phyloP scores from a whole-genome alignment of 2,797 vertebrate species.

The Karalla daura region DNA sequence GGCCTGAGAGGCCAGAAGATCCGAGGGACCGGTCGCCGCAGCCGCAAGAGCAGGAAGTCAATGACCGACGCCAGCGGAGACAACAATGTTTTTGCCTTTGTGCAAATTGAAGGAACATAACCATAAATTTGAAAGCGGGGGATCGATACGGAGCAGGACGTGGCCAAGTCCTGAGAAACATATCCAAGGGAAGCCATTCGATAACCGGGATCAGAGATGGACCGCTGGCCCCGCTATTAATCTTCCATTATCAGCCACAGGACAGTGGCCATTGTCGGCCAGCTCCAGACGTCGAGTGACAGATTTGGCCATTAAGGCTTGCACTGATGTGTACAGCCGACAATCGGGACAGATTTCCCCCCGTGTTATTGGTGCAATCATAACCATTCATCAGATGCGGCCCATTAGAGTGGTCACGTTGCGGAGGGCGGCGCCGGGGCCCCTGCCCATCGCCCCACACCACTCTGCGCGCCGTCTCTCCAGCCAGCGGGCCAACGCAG shows the following conservation, averaged over 20 bases:
- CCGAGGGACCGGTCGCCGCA: slow-evolving; percentile 40
- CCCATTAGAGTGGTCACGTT: slow-evolving; percentile 71
- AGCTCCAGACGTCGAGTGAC: slow-evolving; percentile 53
- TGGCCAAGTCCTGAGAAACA: slow-evolving; percentile 66
- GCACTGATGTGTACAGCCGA: slow-evolving; percentile 52
- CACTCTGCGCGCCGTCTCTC: slow-evolving; percentile 54
- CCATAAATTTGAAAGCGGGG: slow-evolving; percentile 74
- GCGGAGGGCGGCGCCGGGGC: slow-evolving; percentile 56
- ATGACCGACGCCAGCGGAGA: slow-evolving; percentile 64
- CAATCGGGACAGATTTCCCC: slow-evolving; percentile 65
- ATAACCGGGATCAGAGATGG: slow-evolving; percentile 70
- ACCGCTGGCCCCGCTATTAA: slow-evolving; percentile 63
- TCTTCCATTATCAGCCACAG: slow-evolving; percentile 66
- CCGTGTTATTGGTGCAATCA: slow-evolving; percentile 65
- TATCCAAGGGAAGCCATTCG: slow-evolving; percentile 75
- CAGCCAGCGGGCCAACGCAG: slow-evolving; percentile 49
- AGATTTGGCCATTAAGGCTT: slow-evolving; percentile 64
- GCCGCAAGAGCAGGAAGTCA: slow-evolving; percentile 63
- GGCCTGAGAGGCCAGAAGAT: slow-evolving; percentile 29
- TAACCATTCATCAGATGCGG: slow-evolving; percentile 66
- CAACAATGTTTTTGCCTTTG: slow-evolving; percentile 74
- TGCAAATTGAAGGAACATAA: slow-evolving; percentile 81
- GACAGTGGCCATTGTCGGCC: slow-evolving; percentile 38
- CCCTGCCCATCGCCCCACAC: slow-evolving; percentile 48
- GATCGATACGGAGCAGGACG: slow-evolving; percentile 71